A percentile compares a stretch with the other conserved stretches of the same genome.
Evolutionary conservation across 64 coral and sea anemone genomes (phyloP).

Genomic region (Stichodactyla mertensii): DNA sequence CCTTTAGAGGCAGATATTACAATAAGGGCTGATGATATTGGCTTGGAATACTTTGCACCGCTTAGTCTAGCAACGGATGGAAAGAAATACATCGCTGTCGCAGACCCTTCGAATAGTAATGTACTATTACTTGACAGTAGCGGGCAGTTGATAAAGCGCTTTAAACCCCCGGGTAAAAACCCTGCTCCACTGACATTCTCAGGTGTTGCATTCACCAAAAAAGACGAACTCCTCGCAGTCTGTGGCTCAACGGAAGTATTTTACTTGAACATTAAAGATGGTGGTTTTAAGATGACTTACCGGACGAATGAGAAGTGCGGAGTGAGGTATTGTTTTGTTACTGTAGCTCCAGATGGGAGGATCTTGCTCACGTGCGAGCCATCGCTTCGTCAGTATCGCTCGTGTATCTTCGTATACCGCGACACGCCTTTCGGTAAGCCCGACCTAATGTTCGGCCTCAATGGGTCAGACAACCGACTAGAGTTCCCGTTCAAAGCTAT

Average conservation of each 20-base stretch:
- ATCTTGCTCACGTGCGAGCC: slow-evolving; percentile 79
- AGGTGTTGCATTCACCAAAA: slow-evolving; percentile 62
- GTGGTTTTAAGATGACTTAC: slow-evolving; percentile 75
- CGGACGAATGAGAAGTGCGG: slow-evolving; percentile 59
- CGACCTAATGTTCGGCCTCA: slow-evolving; percentile 73
- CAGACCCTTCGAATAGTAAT: slow-evolving; percentile 74
- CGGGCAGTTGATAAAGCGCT: slow-evolving; percentile 56
- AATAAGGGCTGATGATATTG: slow-evolving; percentile 35
- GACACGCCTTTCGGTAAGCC: slow-evolving; percentile 75
- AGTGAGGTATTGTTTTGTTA: slow-evolving; percentile 76
- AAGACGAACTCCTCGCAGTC: slow-evolving; percentile 65
- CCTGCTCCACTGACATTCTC: slow-evolving; percentile 63
- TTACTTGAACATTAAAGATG: slow-evolving; percentile 58
- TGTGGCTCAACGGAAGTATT: slow-evolving; percentile 66
- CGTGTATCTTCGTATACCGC: slow-evolving; percentile 77
- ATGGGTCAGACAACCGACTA: slow-evolving; percentile 29
- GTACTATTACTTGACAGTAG: slow-evolving; percentile 59
- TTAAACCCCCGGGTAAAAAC: slow-evolving; percentile 32
- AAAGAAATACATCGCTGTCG: slow-evolving; percentile 49
- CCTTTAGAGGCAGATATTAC: slow-evolving; percentile 28
- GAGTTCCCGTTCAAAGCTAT: slow-evolving; percentile 81
- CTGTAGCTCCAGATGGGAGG: slow-evolving; percentile 46
- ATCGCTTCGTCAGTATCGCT: slow-evolving; percentile 39
- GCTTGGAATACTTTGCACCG: slow-evolving; percentile 74
- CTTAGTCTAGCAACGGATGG: slow-evolving; percentile 69